These are phyloP conservation scores for Falco cherrug DNA, from an alignment of 2,797 vertebrate species.

Conservation along the genomic window DNA sequence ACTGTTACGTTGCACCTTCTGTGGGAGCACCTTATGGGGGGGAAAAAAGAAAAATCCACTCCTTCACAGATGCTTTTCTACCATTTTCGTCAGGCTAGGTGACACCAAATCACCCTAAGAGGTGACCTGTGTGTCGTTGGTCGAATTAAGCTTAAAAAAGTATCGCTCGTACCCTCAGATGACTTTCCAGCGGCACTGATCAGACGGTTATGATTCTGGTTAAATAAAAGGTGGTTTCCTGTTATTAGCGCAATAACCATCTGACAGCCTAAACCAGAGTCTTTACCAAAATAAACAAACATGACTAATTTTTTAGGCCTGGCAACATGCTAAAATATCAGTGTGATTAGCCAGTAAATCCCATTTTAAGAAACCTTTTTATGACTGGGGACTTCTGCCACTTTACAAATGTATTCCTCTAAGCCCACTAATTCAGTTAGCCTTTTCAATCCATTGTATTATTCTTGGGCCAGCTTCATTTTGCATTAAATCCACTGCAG, in stretches of 20 bases:
- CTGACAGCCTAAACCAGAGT: slow-evolving; percentile 67
- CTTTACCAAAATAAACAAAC: slow-evolving; percentile 83
- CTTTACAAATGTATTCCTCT: slow-evolving; percentile 88
- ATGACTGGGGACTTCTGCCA: slow-evolving; percentile 85
- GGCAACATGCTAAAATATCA: slow-evolving; percentile 84
- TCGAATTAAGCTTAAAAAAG: slow-evolving; percentile 39
- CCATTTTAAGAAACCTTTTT: slow-evolving; percentile 86
- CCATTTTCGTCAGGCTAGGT: slow-evolving; percentile 28
- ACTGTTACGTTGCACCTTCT: slow-evolving; percentile 67
- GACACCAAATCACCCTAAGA: slow-evolving; percentile 33
- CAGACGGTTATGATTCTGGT: slow-evolving; percentile 42
- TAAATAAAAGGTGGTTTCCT: slow-evolving; percentile 54
- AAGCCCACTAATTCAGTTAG: slow-evolving; percentile 89
- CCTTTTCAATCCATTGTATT: slow-evolving; percentile 88
- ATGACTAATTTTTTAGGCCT: slow-evolving; percentile 78
- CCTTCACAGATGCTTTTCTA: slow-evolving; percentile 18
- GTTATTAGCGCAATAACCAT: slow-evolving; percentile 59
- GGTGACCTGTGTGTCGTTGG: background rate
- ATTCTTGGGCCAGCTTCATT: slow-evolving; percentile 85
- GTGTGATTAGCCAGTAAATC: slow-evolving; percentile 83
- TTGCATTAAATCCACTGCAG: slow-evolving; percentile 85
- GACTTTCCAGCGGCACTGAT: slow-evolving; percentile 27
- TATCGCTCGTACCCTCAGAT: background rate
- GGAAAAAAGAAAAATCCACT: slow-evolving; percentile 11
- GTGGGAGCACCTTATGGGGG: slow-evolving; percentile 15